These are phyloP conservation scores for Drosophila austrosaltans DNA, from an alignment of 2,888 invertebrate genomes.

Conservation along the genomic window DNA sequence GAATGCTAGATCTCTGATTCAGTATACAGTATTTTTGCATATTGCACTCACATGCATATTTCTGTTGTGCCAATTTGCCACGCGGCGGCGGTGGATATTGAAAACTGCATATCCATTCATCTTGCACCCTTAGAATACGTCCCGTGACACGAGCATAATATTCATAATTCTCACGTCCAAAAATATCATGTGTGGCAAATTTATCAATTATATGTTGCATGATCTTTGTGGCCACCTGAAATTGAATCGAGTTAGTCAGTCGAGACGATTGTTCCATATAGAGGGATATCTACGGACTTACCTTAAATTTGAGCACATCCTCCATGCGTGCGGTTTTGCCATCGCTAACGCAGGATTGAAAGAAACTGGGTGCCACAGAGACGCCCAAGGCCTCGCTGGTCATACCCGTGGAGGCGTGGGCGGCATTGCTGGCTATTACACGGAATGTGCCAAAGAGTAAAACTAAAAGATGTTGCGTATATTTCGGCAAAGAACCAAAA, in stretches of 20 bases:
- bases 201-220: conserved; percentile 99
- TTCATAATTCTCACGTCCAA: conserved; percentile 97
- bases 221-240: conserved; percentile 95
- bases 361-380: conserved; percentile 97
- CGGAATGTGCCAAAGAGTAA: conserved; percentile 98
- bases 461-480: conserved; percentile 96
- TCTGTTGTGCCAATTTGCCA: conserved; percentile 87
- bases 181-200: conserved; percentile 97
- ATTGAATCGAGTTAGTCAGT: neutral
- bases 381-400: conserved; percentile 97
- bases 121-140: conserved; percentile 94
- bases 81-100: conserved; percentile 91
- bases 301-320: conserved; percentile 97
- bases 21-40: no score
- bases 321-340: conserved; percentile 98
- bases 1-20: no score
- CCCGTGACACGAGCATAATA: conserved; percentile 98
- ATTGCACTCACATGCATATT: conserved; percentile 86
- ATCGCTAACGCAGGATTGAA: conserved; percentile 97
- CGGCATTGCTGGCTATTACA: conserved; percentile 96
- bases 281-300: conserved; percentile 81
- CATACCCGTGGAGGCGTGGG: conserved; percentile 95
- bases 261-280: neutral
- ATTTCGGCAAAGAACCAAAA: conserved; percentile 92
- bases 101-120: conserved; percentile 98